Evolutionary conservation across 2,797 vertebrate species (phyloP), one percentile per base, ranked within the genome.

Genomic region (Sebastes kiyomatsui): DNA sequence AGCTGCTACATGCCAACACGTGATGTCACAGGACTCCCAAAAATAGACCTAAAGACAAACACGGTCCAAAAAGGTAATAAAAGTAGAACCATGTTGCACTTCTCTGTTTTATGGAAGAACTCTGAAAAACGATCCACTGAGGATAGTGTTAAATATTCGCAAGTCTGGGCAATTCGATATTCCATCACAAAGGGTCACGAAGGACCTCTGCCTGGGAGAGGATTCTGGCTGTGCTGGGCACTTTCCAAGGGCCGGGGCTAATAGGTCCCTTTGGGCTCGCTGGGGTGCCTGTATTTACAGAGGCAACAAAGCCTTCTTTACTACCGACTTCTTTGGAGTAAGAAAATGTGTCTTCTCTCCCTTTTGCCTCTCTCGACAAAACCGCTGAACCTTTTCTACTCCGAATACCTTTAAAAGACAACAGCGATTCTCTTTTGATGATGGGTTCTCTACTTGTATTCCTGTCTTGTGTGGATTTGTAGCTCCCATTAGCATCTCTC

Each of bases 201-300:
- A 96, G 87, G 75, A 94, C 93, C 88, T 96, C 95, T n/a, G 87
- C 93, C 64, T 88, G 67, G 27, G 96, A 88, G 71, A 96, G 90
- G 91, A 96, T 96, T 94, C 92, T 97, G 42, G 84, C 96, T 33
- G 95, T 93, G 74, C 94, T 94, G 5, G 97, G 97, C 28, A 97
- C 94, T 92, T 96, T 98, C 98, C 98, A 99, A 8, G 96, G 96
- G 22, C 97, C 96, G 0, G 97, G 96, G 77, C 94, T 95, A 73
- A 97, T 91, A 1, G 92, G 91, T 20, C 93, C 83, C 91, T 94
- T 97, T 87, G 91, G 95, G 65, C 83, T 93, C 70, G 80, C 82
- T 8, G 8, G 68, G 66, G 74, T 27, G 84, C 89, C 93, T 75
- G 87, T 93, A 49, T 92, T 88, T 42, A 68, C 16, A 62, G 85